phyloP scores from a whole-genome alignment of 2,113 vertebrate species.

The Sceloporus undulatus region DNA sequence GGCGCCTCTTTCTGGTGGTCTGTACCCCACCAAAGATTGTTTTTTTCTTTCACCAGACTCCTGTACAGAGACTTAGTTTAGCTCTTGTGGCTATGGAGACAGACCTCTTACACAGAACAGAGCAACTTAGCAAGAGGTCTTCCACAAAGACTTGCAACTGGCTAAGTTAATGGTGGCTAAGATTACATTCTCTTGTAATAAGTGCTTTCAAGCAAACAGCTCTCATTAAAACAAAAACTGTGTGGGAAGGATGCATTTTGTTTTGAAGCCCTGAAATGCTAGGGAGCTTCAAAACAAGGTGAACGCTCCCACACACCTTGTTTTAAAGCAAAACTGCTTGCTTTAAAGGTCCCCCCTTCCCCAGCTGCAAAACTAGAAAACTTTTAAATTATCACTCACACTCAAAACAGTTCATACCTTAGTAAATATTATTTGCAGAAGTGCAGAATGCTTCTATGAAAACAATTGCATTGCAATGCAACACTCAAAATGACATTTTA shows the following conservation, averaged over 20 bases:
- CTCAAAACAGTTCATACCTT: neutral
- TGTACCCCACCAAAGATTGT: too few relatives aligned
- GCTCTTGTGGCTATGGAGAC: too few relatives aligned
- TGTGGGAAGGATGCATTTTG: neutral
- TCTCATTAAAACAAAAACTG: neutral
- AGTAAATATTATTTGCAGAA: neutral
- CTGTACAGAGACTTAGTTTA: too few relatives aligned
- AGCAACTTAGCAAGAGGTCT: too few relatives aligned
- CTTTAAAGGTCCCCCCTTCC: neutral
- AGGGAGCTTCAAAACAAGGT: neutral
- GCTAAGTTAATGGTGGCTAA: too few relatives aligned
- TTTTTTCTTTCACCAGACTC: too few relatives aligned
- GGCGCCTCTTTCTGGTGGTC: too few relatives aligned
- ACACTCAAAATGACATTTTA: neutral
- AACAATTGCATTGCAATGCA: too few relatives aligned
- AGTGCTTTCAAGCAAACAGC: neutral
- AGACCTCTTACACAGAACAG: too few relatives aligned
- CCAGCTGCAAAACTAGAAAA: neutral
- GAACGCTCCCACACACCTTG: neutral
- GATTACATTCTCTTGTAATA: too few relatives aligned
- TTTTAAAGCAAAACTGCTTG: neutral
- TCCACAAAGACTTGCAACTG: too few relatives aligned
- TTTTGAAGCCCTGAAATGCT: neutral
- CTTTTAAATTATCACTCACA: neutral
- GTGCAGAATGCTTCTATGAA: neutral